phyloP scores from a whole-genome alignment of 2,797 vertebrate genomes.

The Notamacropus eugenii region DNA sequence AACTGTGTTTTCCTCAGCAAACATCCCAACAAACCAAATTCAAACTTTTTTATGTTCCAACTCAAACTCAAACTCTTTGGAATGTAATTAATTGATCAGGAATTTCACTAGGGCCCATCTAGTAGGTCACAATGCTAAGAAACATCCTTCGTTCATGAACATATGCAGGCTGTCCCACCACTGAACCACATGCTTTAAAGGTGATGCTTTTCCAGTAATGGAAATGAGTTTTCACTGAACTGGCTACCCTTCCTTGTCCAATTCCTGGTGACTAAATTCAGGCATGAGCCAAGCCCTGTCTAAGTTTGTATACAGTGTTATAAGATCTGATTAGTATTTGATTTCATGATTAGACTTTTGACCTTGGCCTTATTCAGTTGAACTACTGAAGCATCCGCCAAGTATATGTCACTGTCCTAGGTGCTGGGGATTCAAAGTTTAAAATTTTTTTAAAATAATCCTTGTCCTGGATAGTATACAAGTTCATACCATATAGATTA shows the following conservation, averaged over 20 bases:
- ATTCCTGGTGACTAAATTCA: background rate
- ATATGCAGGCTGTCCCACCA: background rate
- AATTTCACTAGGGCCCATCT: background rate
- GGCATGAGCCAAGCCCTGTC: background rate
- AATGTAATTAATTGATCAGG: background rate
- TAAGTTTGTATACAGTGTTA: background rate
- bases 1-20: background rate
- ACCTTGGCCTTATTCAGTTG: background rate
- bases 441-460: background rate
- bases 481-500: background rate
- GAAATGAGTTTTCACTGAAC: background rate
- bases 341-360: background rate
- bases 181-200: background rate
- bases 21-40: background rate
- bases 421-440: background rate
- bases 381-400: background rate
- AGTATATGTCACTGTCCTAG: background rate
- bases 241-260: background rate
- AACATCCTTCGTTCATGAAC: background rate
- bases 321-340: background rate
- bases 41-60: background rate
- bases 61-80: background rate
- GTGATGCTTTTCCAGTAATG: background rate
- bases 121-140: background rate
- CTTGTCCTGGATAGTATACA: background rate